Percentiles rank a stretch among this genome's conserved stretches.
phyloP scores from a whole-genome alignment of 2,888 invertebrate species.

The Cryptus viduatorius region DNA sequence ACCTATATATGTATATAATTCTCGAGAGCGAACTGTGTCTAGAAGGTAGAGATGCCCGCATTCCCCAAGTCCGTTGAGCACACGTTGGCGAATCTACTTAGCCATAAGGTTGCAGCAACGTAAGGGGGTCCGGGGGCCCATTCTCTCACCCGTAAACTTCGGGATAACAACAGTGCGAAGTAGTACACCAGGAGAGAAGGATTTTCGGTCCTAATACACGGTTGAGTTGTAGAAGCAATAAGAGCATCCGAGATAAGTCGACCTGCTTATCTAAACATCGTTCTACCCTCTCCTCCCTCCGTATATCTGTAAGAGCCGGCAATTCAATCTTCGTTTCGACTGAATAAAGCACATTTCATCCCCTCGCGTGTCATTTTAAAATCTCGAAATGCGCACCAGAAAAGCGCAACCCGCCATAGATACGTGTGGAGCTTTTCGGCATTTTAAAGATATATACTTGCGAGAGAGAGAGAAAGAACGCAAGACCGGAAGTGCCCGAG shows the following conservation, averaged over 20 bases:
- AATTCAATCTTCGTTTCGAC: conserved; percentile 53
- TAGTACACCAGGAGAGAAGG: conserved; percentile 12
- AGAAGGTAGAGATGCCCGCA: conserved; percentile 41
- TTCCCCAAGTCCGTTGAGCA: conserved; percentile 52
- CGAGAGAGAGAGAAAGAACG: background rate
- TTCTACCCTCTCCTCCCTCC: background rate
- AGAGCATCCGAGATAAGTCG: conserved; percentile 24
- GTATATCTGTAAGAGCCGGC: background rate
- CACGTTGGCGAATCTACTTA: conserved; percentile 58
- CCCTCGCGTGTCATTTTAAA: background rate
- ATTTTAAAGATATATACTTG: background rate
- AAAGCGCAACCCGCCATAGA: background rate
- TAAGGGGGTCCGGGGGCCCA: conserved; percentile 31
- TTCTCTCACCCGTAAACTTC: conserved; percentile 60
- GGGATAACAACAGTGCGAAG: conserved; percentile 56
- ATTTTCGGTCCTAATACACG: conserved; percentile 11
- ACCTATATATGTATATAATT: conserved; percentile 1
- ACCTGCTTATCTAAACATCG: conserved; percentile 42
- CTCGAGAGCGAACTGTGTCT: conserved; percentile 23
- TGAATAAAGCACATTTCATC: conserved; percentile 55
- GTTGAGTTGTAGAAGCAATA: conserved; percentile 28
- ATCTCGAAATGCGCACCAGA: background rate
- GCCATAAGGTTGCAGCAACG: conserved; percentile 41
- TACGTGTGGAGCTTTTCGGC: background rate
- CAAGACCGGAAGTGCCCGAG: conserved; percentile 41